A percentile compares a stretch with the other conserved stretches of the same genome.
These are phyloP conservation scores for Zoroaster sp. DNA, from an alignment of 53 echinoderm and acorn worm species.

Conservation along the genomic window DNA sequence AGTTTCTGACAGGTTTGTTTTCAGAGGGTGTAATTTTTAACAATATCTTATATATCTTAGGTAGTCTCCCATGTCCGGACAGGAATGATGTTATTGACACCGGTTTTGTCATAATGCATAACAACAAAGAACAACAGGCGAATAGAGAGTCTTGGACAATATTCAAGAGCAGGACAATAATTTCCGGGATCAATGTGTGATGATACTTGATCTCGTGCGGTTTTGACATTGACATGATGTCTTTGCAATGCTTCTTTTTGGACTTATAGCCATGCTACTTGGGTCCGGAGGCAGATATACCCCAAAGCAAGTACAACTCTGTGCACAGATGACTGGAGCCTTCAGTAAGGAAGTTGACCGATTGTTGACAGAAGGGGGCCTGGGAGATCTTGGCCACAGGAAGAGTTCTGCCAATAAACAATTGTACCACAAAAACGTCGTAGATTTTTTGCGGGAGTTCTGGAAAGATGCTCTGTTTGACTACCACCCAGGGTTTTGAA, in stretches of 20 bases:
- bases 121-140: no score
- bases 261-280: neutral
- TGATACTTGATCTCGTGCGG: no score
- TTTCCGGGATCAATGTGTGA: no score
- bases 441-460: neutral
- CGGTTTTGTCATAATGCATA: no score
- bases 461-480: neutral
- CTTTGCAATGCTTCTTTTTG: no score
- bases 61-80: no score
- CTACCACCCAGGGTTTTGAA: neutral
- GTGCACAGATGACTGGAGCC: neutral
- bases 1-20: neutral
- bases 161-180: no score
- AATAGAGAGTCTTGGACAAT: no score
- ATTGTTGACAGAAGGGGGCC: neutral
- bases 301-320: neutral
- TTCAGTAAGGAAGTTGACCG: neutral
- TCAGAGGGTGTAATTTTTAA: no score
- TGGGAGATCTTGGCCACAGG: neutral
- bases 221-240: no score
- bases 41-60: no score
- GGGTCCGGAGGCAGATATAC: neutral
- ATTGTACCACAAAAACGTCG: neutral
- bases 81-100: no score
- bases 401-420: neutral